Evolutionary conservation across 2,113 vertebrate species (phyloP).

Genomic region (Ctenodactylus gundi): DNA sequence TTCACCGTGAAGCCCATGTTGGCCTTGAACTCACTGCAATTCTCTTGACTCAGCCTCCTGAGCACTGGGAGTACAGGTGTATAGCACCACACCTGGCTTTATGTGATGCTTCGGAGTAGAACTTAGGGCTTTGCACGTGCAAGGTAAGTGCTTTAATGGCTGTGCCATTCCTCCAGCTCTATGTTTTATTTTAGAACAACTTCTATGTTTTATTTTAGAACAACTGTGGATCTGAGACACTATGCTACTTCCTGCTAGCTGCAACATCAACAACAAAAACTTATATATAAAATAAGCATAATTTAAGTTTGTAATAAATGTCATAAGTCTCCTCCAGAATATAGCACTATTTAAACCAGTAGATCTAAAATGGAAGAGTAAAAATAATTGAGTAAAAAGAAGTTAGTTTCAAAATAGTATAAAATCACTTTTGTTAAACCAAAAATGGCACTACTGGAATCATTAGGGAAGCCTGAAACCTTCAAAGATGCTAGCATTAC

Average conservation of each 20-base stretch:
- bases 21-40: too few species aligned
- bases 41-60: too few species aligned
- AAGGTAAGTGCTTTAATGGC: too few species aligned
- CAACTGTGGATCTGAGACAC: neutral
- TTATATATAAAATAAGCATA: neutral
- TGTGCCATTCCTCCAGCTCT: too few species aligned
- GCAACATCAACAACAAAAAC: too few species aligned
- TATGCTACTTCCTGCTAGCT: slow-evolving; percentile 36
- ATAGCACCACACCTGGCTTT: too few species aligned
- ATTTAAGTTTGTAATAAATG: slow-evolving; percentile 6
- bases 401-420: slow-evolving; percentile 68
- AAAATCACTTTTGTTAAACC: neutral
- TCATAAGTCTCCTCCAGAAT: slow-evolving; percentile 63
- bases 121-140: too few species aligned
- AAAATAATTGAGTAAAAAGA: slow-evolving; percentile 60
- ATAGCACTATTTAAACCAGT: slow-evolving; percentile 37
- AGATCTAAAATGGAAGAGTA: neutral
- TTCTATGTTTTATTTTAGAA: slow-evolving; percentile 68
- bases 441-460: neutral
- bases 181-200: slow-evolving; percentile 50
- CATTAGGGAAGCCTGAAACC: neutral
- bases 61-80: too few species aligned
- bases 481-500: too few species aligned
- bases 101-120: too few species aligned
- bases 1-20: too few species aligned